Conservation (phyloP, 1,140 invertebrate genomes). For the Marisa cornuarietis region DNA sequence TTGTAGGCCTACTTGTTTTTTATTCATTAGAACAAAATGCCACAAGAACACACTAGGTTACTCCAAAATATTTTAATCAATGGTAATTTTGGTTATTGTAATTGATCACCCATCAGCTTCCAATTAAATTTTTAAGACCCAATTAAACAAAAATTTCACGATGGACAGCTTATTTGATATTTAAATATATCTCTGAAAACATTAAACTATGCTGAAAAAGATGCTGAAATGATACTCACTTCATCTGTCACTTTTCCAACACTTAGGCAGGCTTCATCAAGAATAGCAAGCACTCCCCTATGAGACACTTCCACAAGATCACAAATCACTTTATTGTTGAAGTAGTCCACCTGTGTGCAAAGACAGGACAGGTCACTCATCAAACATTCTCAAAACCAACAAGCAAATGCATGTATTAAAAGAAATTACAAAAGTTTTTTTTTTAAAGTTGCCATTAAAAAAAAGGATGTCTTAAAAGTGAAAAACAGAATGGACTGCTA, state of each 20-base stretch:
- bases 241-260: constrained; percentile 92
- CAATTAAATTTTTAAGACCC: too few species aligned
- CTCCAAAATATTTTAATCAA: too few species aligned
- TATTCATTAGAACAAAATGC: too few species aligned
- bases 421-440: background rate
- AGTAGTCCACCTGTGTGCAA: constrained; percentile 78
- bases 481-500: background rate
- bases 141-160: too few species aligned
- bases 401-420: too few species aligned
- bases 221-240: constrained; percentile 57
- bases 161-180: too few species aligned
- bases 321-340: constrained; percentile 84
- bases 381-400: too few species aligned
- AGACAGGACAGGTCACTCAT: too few species aligned
- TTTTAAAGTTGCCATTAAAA: background rate
- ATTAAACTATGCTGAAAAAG: background rate
- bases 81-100: too few species aligned
- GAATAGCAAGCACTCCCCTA: constrained; percentile 90
- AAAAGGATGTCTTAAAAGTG: background rate
- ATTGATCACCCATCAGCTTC: too few species aligned
- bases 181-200: background rate
- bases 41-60: too few species aligned
- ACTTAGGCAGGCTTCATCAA: constrained; percentile 94
- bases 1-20: too few species aligned
- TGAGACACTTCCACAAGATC: constrained; percentile 92